A percentile compares a stretch with the other conserved stretches of the same genome.
Conservation (phyloP, 2,888 invertebrate genomes). For the Macaria notata region DNA sequence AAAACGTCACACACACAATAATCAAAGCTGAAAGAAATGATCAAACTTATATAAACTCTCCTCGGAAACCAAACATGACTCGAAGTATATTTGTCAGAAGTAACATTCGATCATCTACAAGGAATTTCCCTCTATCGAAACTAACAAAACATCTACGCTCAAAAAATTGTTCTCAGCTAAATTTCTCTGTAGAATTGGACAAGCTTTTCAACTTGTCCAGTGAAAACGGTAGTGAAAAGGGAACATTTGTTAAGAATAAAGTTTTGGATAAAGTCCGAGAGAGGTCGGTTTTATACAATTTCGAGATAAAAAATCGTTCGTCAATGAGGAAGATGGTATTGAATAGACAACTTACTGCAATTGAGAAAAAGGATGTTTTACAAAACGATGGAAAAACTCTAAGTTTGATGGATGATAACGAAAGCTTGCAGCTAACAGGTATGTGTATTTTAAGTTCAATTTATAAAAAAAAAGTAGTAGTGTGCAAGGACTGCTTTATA, state of each 20-base stretch:
- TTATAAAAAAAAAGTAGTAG: too few relatives aligned
- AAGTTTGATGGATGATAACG: constrained; percentile 56
- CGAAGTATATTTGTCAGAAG: constrained; percentile 64
- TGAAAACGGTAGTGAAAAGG: constrained; percentile 29
- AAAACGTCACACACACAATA: constrained; percentile 58
- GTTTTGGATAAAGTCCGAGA: constrained; percentile 43
- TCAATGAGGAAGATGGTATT: constrained; percentile 64
- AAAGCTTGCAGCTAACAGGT: constrained; percentile 72
- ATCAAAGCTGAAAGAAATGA: constrained; percentile 35
- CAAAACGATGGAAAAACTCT: constrained; percentile 35
- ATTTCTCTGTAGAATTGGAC: constrained; percentile 67
- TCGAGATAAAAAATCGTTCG: constrained; percentile 54
- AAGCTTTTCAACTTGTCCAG: constrained; percentile 53
- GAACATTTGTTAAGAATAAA: constrained; percentile 31
- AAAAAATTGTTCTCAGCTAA: constrained; percentile 56
- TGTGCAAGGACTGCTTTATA: too few relatives aligned
- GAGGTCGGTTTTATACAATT: constrained; percentile 58
- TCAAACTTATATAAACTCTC: constrained; percentile 55
- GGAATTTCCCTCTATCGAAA: constrained; percentile 54
- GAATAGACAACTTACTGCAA: constrained; percentile 45
- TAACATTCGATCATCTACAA: constrained; percentile 54
- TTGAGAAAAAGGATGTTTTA: constrained; percentile 32
- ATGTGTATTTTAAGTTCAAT: constrained; percentile 8
- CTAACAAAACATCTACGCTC: constrained; percentile 58
- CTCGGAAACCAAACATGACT: constrained; percentile 46